A percentile compares a stretch with the other conserved stretches of the same genome.
Conservation (phyloP, 2,797 vertebrate genomes). For the Lacerta bilineata region DNA sequence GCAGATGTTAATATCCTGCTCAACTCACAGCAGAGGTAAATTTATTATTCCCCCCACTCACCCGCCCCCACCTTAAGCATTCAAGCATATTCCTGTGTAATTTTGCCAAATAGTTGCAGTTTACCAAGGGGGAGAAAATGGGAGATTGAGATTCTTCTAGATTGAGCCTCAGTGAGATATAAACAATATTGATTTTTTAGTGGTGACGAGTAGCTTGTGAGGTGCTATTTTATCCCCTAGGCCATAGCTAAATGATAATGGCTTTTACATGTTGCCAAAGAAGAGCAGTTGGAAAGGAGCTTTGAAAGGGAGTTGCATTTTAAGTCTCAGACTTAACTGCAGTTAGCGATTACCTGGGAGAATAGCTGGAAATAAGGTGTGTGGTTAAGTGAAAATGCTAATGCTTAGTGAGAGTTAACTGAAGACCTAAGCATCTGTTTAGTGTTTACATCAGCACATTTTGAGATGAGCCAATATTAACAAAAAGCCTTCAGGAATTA, state of each 20-base stretch:
- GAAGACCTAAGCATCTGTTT: constrained; percentile 48
- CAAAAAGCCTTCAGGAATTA: constrained; percentile 16
- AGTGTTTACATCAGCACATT: constrained; percentile 26
- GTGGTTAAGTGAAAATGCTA: constrained; percentile 50
- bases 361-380: constrained; percentile 52
- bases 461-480: constrained; percentile 46
- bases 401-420: constrained; percentile 33
- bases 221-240: constrained; percentile 61
- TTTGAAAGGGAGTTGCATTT: constrained; percentile 49
- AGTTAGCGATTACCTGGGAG: constrained; percentile 63
- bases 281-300: constrained; percentile 56
- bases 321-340: constrained; percentile 46
- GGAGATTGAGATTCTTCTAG: not conserved
- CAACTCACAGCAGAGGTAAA: constrained; percentile 16
- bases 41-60: not conserved
- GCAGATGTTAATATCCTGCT: constrained; percentile 21
- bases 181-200: constrained; percentile 58
- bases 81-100: constrained; percentile 8
- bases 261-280: constrained; percentile 62
- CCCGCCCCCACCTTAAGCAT: not conserved
- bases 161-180: not conserved
- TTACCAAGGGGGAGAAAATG: constrained; percentile 35
- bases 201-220: constrained; percentile 55
- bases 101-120: constrained; percentile 27
- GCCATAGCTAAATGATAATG: constrained; percentile 61